Base-by-base conservation (phyloP, 2,113 vertebrate genomes). In the Sprattus sprattus region DNA sequence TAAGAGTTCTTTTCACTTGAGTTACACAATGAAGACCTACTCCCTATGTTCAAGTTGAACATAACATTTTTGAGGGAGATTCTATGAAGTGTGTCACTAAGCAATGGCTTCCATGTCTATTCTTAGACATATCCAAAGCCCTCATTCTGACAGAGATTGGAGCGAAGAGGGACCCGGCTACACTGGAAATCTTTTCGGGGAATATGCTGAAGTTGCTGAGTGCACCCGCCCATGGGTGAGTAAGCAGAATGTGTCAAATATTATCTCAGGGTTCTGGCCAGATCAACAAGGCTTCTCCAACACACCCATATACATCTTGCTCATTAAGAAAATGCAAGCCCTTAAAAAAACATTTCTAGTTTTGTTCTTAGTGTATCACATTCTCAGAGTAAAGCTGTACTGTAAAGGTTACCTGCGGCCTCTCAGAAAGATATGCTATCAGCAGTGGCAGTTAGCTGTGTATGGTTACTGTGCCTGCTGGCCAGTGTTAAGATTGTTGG, bases 111-210 rank as follows among this genome's bases (percentile, higher is more conserved):
- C 11, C 28, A 39, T 82, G 8, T 83, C 60, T n/a, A 60, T 28
- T 94, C 89, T 83, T 92, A 97, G 96, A 96, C 92, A 93, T 97
- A 82, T 95, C 95, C 82, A 97, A 96, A 92, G 95, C 96, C 83
- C 93, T 97, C 89, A 95, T 97, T 89, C 95, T 97, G 89, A 97
- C 96, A 32, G 96, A 97, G 92, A 96, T 97, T 6, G 97, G 96
- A 60, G 94, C 96, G 88, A 97, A 94, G 89, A 95, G 96, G 81
- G 96, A 97, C 89, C 94, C 96, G 13, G 93, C 90, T 20, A 97
- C 97, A 46, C 90, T 97, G 92, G 95, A 95, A 85, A 89, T 96
- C 78, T 96, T 97, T 91, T 94, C 96, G 86, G 94, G 95, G 86
- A 97, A 97, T 91, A 95, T 97, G 93, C 95, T 96, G 89, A 93